Percentiles rank a stretch among this genome's conserved stretches.
Evolutionary conservation across 2,113 vertebrate genomes (phyloP).

Genomic region (Anolis carolinensis): DNA sequence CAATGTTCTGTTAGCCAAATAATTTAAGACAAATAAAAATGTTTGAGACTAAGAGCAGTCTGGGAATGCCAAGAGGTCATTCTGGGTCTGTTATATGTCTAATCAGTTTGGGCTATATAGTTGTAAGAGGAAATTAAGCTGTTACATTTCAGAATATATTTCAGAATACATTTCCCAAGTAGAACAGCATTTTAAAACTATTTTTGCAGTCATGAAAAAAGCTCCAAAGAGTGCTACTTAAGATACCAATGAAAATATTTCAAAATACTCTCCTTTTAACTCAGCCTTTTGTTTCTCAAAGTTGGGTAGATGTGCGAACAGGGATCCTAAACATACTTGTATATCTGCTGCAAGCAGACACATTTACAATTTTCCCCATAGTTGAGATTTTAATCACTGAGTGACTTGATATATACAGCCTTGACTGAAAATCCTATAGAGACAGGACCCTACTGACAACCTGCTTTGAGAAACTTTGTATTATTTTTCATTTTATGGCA

Average conservation of each 20-base stretch:
- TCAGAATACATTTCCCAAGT: neutral
- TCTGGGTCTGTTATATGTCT: neutral
- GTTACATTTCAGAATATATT: neutral
- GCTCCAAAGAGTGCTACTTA: no score
- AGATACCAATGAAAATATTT: neutral
- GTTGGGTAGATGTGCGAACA: neutral
- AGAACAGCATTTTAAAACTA: neutral
- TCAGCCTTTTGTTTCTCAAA: no score
- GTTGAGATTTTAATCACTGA: neutral
- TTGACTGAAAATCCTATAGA: slow-evolving; percentile 2
- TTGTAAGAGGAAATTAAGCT: neutral
- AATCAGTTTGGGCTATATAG: neutral
- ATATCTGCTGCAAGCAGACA: neutral
- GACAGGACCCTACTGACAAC: neutral
- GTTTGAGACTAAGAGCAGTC: neutral
- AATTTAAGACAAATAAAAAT: neutral
- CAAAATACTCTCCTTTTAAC: no score
- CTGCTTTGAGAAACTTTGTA: neutral
- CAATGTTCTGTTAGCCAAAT: neutral
- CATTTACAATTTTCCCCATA: neutral
- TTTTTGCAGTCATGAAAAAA: neutral
- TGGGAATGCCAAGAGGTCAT: neutral
- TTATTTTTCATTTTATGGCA: slow-evolving; percentile 1
- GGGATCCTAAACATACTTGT: neutral
- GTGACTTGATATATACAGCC: neutral